phyloP scores from a whole-genome alignment of 1,140 invertebrate species.

The Latrodectus geometricus region DNA sequence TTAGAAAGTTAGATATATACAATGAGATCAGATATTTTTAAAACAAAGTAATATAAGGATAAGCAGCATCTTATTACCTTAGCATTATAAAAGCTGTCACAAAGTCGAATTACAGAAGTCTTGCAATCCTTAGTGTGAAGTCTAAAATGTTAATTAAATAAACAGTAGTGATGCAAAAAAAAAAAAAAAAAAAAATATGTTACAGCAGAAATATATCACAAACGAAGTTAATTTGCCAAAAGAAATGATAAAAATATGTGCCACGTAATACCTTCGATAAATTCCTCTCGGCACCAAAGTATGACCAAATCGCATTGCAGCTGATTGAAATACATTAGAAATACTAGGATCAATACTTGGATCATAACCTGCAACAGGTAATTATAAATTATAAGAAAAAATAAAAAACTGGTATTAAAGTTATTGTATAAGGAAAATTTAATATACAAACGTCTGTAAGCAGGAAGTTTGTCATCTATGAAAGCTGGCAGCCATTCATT shows the following conservation, averaged over 20 bases:
- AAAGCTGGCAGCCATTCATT: slow-evolving; percentile 73
- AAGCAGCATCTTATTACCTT: slow-evolving; percentile 66
- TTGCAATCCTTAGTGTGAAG: not conserved
- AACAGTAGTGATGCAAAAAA: not conserved
- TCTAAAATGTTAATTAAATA: slow-evolving; percentile 21
- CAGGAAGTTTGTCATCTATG: slow-evolving; percentile 66
- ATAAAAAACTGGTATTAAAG: not conserved
- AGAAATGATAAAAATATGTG: too few species aligned
- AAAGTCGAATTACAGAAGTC: slow-evolving; percentile 71
- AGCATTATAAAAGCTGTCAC: slow-evolving; percentile 78
- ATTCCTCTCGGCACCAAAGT: slow-evolving; percentile 74
- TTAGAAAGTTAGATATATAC: too few species aligned
- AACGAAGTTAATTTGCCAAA: not conserved
- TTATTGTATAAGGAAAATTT: not conserved
- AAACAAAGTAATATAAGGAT: too few species aligned
- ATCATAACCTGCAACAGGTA: slow-evolving; percentile 73
- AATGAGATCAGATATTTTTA: too few species aligned
- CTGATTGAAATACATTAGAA: slow-evolving; percentile 78
- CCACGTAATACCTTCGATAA: slow-evolving; percentile 65
- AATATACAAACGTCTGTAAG: slow-evolving; percentile 27
- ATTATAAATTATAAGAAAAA: not conserved
- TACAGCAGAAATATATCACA: not conserved
- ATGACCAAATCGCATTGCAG: slow-evolving; percentile 79
- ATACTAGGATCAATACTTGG: slow-evolving; percentile 77
- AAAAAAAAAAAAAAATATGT: too few species aligned